Evolutionary conservation across 2,888 invertebrate genomes (phyloP).

Genomic region (Cosmopolites sordidus): DNA sequence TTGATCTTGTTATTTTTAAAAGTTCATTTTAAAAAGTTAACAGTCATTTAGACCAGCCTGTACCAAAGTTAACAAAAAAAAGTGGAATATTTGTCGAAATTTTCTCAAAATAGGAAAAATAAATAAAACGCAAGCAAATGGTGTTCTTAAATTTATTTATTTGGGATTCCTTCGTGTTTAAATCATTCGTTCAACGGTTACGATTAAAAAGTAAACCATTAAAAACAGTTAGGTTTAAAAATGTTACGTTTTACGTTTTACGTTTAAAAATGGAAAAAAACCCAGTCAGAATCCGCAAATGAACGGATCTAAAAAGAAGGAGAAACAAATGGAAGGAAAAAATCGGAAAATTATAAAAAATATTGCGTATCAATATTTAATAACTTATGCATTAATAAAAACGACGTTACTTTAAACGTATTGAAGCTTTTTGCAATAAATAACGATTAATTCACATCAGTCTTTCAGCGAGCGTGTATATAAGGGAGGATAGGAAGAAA

Average conservation of each 20-base stretch:
- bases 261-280: neutral
- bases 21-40: neutral
- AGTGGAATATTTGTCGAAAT: neutral
- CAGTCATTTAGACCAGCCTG: too few relatives aligned
- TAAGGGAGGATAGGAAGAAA: neutral
- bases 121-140: too few relatives aligned
- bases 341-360: conserved; percentile 22
- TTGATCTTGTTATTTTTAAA: neutral
- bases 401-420: neutral
- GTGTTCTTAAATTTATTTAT: conserved; percentile 1
- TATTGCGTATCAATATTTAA: conserved; percentile 25
- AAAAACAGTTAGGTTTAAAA: neutral
- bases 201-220: neutral
- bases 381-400: conserved; percentile 26
- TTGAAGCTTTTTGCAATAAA: neutral
- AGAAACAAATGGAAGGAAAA: neutral
- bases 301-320: neutral
- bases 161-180: neutral
- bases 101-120: neutral
- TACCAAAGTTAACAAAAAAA: neutral
- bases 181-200: neutral
- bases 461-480: conserved; percentile 16
- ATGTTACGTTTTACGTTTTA: too few relatives aligned
- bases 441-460: conserved; percentile 17
- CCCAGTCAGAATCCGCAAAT: neutral